Evolutionary conservation across 92 coral and sea anemone species (phyloP), one percentile per base, ranked within the genome.

Genomic region (Montipora capitata): DNA sequence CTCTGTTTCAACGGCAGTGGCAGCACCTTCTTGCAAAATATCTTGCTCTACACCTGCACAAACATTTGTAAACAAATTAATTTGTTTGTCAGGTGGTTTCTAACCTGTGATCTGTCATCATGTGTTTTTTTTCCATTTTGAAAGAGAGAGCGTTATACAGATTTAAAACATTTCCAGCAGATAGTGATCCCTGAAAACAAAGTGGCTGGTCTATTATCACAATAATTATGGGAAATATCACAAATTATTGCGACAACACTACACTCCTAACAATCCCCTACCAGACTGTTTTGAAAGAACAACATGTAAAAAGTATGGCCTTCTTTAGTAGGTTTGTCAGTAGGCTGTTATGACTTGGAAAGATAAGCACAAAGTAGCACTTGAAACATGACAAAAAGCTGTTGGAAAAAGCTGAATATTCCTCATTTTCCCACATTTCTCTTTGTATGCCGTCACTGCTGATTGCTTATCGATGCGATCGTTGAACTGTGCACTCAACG

Each of bases 1-100:
- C n/a, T 74, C 43, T 15, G 56, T 51, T 17, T 49, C 13, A 10
- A 16, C 79, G 3, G 79, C 76, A 71, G 76, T 71, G 57, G 76
- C 17, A 71, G 76, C 58, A 15, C 35, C 10, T 44, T 71, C 57
- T n/a, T 44, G 2, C 4, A 71, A n/a, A 71, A 42, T 42, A 7
- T 71, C 76, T 71, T 74, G 64, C 63, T 74, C 64, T 52, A 43
- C 79, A 51, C 79, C 79, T 72, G 20, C 10, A 69, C 17, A n/a
- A 20, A 65, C 17, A 65, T 44, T 44, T 56, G 62, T 56, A 56
- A 56, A 65, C 62, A 56, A 18, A 18, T 18, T 18, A 56, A 56
- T 56, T 56, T 2, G 62, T 56, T 56, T 0, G 62, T 2, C 62
- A 9, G 62, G 62, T 56, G 0, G 62, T 56, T 56, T 56, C 62